Evolutionary conservation across 2,113 vertebrate species (phyloP).

Genomic region (Heptranchias perlo): DNA sequence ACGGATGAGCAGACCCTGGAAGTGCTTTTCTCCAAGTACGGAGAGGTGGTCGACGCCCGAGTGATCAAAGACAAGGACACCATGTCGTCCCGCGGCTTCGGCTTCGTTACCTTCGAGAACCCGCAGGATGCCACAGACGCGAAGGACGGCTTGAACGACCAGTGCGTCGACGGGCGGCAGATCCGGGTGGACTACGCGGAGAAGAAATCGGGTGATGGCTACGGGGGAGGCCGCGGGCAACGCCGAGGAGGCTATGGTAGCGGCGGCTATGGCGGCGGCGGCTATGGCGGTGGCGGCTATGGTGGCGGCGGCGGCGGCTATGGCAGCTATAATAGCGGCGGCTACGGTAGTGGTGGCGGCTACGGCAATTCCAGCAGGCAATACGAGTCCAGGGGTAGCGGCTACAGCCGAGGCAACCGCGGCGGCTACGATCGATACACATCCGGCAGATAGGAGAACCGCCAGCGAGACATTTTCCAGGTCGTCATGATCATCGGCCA

Average conservation of each 20-base stretch:
- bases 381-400: too few species aligned
- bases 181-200: conserved; percentile 30
- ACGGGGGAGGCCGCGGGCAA: not conserved
- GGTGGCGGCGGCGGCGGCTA: not conserved
- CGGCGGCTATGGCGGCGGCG: not conserved
- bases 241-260: not conserved
- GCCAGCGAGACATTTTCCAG: not conserved
- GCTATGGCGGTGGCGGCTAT: not conserved
- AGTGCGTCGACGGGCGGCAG: not conserved
- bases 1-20: conserved; percentile 20
- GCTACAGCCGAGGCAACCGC: not conserved
- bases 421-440: not conserved
- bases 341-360: not conserved
- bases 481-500: not conserved
- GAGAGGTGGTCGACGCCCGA: not conserved
- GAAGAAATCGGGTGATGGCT: conserved; percentile 1
- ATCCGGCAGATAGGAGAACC: not conserved
- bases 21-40: not conserved
- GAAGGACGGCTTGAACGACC: not conserved
- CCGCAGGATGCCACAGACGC: not conserved
- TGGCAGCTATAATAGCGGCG: not conserved
- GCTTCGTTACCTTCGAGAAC: conserved; percentile 36
- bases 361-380: not conserved
- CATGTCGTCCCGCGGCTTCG: conserved; percentile 8
- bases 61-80: not conserved